Percentiles rank a stretch among this genome's conserved stretches.
These are phyloP conservation scores for Reticulitermes lucifugus DNA, from an alignment of 2,888 invertebrate genomes.

Conservation along the genomic window DNA sequence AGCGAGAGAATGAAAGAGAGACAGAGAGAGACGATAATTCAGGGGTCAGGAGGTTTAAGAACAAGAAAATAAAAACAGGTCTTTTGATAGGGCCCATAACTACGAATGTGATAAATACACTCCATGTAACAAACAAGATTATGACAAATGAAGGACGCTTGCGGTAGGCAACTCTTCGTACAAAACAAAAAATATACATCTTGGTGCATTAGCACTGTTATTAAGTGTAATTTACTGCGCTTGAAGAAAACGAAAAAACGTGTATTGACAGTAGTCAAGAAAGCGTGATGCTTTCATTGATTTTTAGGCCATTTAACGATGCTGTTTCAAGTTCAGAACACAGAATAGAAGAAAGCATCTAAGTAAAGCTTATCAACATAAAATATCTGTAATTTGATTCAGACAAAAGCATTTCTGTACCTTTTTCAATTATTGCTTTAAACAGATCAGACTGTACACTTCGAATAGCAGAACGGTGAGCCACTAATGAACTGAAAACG, in stretches of 20 bases:
- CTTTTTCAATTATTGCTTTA: too few species aligned
- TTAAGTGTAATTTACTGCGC: constrained; percentile 6
- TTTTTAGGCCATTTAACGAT: too few species aligned
- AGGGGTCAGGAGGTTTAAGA: constrained; percentile 15
- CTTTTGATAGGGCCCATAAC: neutral
- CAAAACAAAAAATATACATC: neutral
- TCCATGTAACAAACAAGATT: constrained; percentile 1
- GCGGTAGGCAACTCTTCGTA: neutral
- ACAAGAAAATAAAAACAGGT: constrained; percentile 17
- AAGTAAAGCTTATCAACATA: too few species aligned
- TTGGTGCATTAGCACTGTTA: neutral
- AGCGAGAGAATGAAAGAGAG: constrained; percentile 24
- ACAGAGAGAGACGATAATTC: constrained; percentile 7
- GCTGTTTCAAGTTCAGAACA: too few species aligned
- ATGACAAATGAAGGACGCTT: constrained; percentile 18
- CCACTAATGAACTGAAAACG: too few species aligned
- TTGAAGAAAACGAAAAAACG: neutral
- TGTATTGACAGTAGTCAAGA: neutral
- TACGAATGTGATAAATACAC: constrained; percentile 1
- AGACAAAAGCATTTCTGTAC: too few species aligned
- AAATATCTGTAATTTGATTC: too few species aligned
- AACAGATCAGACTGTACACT: too few species aligned
- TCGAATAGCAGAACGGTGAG: too few species aligned
- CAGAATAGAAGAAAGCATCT: too few species aligned
- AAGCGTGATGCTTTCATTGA: too few species aligned